Evolutionary conservation across 2,888 invertebrate species (phyloP).

Genomic region (Agrochola macilenta): DNA sequence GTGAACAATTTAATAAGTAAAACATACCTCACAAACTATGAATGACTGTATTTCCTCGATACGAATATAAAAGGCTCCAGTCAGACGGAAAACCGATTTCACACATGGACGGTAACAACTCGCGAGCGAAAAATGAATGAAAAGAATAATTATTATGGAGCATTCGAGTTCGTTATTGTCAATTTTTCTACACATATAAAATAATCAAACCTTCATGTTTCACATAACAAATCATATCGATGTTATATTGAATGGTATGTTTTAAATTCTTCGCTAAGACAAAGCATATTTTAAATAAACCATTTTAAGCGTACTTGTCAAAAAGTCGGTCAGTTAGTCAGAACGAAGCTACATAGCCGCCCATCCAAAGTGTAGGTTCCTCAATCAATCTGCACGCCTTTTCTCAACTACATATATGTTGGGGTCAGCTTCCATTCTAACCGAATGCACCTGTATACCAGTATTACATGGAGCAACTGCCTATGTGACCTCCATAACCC

Average conservation of each 20-base stretch:
- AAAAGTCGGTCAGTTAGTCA: no score
- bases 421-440: no score
- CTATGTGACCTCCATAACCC: no score
- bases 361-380: no score
- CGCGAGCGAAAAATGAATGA: background rate
- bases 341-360: no score
- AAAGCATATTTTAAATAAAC: background rate
- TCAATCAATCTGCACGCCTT: no score
- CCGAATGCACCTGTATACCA: no score
- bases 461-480: no score
- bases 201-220: conserved; percentile 8
- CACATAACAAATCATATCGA: background rate
- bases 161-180: background rate
- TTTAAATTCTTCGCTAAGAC: background rate
- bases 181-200: background rate
- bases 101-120: conserved; percentile 15
- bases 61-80: background rate
- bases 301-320: background rate
- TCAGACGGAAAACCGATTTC: conserved; percentile 31
- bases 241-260: background rate
- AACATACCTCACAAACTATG: background rate
- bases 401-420: no score
- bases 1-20: background rate
- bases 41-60: background rate
- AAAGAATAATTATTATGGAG: background rate